A percentile compares a stretch with the other conserved stretches of the same genome.
phyloP scores from a whole-genome alignment of 2,113 vertebrate species.

The Fulmarus glacialis region DNA sequence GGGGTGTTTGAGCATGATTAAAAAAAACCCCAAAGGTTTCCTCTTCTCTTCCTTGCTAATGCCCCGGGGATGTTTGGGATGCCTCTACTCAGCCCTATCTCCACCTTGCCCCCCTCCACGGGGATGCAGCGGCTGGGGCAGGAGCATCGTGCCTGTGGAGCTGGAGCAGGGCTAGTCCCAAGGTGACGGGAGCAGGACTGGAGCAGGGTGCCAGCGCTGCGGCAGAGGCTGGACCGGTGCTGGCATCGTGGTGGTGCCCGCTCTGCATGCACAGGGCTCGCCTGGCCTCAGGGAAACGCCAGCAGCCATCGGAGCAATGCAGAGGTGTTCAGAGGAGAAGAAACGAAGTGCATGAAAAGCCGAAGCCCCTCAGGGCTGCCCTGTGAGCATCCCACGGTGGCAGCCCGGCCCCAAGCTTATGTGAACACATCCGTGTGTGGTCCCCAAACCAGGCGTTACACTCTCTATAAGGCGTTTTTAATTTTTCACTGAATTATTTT shows the following conservation, averaged over 20 bases:
- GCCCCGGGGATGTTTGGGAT: neutral
- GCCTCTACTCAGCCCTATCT: neutral
- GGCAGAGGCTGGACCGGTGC: accelerated
- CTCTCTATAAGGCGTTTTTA: neutral
- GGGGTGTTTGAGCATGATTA: neutral
- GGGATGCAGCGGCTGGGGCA: neutral
- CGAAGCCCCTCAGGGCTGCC: neutral
- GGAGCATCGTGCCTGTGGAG: neutral
- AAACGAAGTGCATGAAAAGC: accelerated
- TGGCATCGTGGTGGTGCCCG: neutral
- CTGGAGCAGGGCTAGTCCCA: neutral
- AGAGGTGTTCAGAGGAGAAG: neutral
- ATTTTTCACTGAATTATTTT: neutral
- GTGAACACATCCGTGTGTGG: accelerated
- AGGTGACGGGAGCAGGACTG: neutral
- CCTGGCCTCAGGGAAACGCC: neutral
- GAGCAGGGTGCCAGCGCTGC: neutral
- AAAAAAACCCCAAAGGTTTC: accelerated
- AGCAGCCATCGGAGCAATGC: accelerated
- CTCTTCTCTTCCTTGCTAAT: neutral
- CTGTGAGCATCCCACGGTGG: neutral
- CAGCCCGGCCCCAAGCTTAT: accelerated
- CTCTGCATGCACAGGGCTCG: accelerated
- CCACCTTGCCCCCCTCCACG: accelerated
- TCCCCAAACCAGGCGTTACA: accelerated